A percentile compares a stretch with the other conserved stretches of the same genome.
Conservation (phyloP, 2,888 invertebrate genomes). For the Neuroscelio doddi region DNA sequence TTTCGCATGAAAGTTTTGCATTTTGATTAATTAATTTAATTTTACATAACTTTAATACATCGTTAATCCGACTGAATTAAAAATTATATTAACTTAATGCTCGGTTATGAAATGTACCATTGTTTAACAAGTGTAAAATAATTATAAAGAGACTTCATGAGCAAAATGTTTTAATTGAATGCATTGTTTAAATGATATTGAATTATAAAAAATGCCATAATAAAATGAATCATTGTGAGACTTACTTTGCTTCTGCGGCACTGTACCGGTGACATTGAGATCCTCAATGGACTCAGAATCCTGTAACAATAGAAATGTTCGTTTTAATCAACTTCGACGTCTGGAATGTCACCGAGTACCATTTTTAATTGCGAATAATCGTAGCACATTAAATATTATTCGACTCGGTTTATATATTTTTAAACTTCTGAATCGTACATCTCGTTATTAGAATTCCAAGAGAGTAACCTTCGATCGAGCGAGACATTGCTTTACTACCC, state of each 20-base stretch:
- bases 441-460: slow-evolving; percentile 22
- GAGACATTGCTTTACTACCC: slow-evolving; percentile 12
- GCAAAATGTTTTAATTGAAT: background rate
- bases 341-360: slow-evolving; percentile 26
- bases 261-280: slow-evolving; percentile 65
- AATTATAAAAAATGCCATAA: background rate
- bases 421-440: slow-evolving; percentile 1
- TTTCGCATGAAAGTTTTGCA: slow-evolving; percentile 6
- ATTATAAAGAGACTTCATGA: background rate
- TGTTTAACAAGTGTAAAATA: no score
- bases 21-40: background rate
- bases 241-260: slow-evolving; percentile 64
- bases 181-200: background rate
- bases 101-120: no score
- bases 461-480: slow-evolving; percentile 18
- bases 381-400: slow-evolving; percentile 1
- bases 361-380: slow-evolving; percentile 33
- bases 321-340: slow-evolving; percentile 25
- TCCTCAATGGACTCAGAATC: slow-evolving; percentile 74
- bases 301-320: slow-evolving; percentile 58
- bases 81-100: no score
- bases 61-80: no score
- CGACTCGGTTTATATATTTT: slow-evolving; percentile 13
- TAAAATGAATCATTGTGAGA: slow-evolving; percentile 28
- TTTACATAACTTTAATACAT: background rate